These are phyloP conservation scores for Popillia japonica DNA, from an alignment of 1,140 invertebrate species.

Conservation along the genomic window DNA sequence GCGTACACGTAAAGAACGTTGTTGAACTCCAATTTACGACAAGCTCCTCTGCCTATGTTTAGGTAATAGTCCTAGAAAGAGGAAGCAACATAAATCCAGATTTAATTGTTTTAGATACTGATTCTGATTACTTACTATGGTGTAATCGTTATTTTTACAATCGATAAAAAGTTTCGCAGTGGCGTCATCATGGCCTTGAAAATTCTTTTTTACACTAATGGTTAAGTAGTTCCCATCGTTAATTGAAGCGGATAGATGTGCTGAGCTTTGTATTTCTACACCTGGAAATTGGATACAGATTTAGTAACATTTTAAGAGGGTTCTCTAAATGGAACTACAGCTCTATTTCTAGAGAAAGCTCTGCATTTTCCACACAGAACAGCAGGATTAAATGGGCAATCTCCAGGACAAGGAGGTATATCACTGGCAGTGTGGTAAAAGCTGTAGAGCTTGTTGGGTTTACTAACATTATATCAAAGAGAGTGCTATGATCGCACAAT, in stretches of 20 bases:
- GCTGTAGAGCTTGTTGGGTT: too few species aligned
- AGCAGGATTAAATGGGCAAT: too few species aligned
- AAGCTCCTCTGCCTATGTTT: not conserved
- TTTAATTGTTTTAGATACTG: too few species aligned
- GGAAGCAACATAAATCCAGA: too few species aligned
- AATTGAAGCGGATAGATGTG: not conserved
- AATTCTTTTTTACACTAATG: not conserved
- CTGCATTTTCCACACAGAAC: too few species aligned
- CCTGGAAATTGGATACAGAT: not conserved
- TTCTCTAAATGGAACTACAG: too few species aligned
- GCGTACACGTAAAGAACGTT: not conserved
- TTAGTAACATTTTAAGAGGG: too few species aligned
- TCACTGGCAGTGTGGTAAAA: too few species aligned
- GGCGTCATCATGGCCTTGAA: not conserved
- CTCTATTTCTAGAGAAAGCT: too few species aligned
- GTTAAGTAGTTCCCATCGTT: not conserved
- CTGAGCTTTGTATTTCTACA: not conserved
- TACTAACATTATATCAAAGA: too few species aligned
- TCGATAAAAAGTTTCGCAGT: not conserved
- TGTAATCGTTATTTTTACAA: not conserved
- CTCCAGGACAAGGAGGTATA: too few species aligned
- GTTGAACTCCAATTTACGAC: not conserved
- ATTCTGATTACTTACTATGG: not conserved
- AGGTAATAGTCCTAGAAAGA: conserved; percentile 10
- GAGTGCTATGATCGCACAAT: too few species aligned